These are phyloP conservation scores for Phengaris arion DNA, from an alignment of 2,888 invertebrate species.

Conservation along the genomic window DNA sequence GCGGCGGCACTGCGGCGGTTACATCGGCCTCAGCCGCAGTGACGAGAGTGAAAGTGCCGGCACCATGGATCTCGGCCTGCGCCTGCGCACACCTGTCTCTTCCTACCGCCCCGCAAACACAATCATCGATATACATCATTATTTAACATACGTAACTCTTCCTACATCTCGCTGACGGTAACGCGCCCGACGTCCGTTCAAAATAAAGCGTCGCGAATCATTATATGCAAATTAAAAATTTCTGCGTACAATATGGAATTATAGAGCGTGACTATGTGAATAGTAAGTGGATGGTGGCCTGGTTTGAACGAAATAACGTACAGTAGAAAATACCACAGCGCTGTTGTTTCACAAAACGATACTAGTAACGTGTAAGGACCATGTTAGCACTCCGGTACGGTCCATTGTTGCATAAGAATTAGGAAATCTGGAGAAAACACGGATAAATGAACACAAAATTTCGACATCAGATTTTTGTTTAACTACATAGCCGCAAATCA, in stretches of 20 bases:
- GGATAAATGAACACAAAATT: background rate
- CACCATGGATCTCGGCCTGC: conserved; percentile 58
- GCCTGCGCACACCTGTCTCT: conserved; percentile 62
- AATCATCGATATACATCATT: conserved; percentile 33
- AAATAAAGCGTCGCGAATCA: conserved; percentile 31
- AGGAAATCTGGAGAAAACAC: background rate
- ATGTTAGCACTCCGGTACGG: background rate
- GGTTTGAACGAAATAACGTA: conserved; percentile 28
- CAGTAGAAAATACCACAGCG: conserved; percentile 22
- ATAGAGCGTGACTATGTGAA: conserved; percentile 31
- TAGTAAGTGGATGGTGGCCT: conserved; percentile 30
- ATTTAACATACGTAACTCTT: conserved; percentile 40
- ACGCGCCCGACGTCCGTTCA: conserved; percentile 30
- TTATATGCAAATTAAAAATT: conserved; percentile 33
- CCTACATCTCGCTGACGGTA: conserved; percentile 32
- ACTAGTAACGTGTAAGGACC: background rate
- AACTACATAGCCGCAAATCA: background rate
- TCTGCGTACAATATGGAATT: conserved; percentile 29
- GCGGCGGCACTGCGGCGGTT: conserved; percentile 62
- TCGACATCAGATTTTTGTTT: background rate
- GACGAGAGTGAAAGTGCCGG: conserved; percentile 75
- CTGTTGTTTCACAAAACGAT: background rate
- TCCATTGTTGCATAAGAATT: conserved; percentile 3
- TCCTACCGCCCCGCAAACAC: conserved; percentile 39
- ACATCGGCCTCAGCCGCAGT: conserved; percentile 54